A percentile compares a stretch with the other conserved stretches of the same genome.
These are phyloP conservation scores for Melitaea athalia DNA, from an alignment of 2,888 invertebrate species.

Conservation along the genomic window DNA sequence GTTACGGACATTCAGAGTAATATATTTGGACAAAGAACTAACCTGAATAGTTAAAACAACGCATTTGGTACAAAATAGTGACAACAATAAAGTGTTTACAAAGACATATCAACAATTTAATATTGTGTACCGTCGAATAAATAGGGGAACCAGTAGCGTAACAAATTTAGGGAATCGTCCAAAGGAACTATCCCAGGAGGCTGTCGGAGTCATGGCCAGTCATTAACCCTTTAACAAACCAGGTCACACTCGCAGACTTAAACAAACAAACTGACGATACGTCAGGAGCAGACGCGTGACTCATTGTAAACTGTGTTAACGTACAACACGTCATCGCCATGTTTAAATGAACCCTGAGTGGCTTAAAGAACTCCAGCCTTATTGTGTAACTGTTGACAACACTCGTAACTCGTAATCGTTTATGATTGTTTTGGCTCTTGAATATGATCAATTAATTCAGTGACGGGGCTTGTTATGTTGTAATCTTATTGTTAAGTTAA, in stretches of 20 bases:
- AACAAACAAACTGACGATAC: conserved; percentile 55
- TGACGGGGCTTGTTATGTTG: conserved; percentile 18
- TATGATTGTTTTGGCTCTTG: conserved; percentile 29
- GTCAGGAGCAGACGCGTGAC: conserved; percentile 57
- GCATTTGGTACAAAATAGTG: not conserved
- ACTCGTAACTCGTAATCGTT: conserved; percentile 25
- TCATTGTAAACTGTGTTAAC: conserved; percentile 45
- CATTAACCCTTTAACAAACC: conserved; percentile 72
- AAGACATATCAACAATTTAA: not conserved
- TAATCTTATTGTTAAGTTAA: not conserved
- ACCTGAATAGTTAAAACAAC: not conserved
- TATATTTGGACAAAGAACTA: not conserved
- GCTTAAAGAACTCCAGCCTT: conserved; percentile 35
- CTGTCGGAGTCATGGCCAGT: conserved; percentile 67
- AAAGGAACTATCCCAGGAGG: conserved; percentile 59
- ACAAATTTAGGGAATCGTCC: conserved; percentile 46
- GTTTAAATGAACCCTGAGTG: conserved; percentile 34
- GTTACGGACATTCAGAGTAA: not conserved
- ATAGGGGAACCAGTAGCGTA: conserved; percentile 1
- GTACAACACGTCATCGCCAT: conserved; percentile 33
- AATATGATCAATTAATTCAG: conserved; percentile 22
- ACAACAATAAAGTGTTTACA: not conserved
- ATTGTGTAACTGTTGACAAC: conserved; percentile 36
- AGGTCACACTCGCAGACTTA: conserved; percentile 66
- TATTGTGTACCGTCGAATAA: not conserved